Conservation (phyloP, 2,888 invertebrate genomes). For the Pandemis heparana region DNA sequence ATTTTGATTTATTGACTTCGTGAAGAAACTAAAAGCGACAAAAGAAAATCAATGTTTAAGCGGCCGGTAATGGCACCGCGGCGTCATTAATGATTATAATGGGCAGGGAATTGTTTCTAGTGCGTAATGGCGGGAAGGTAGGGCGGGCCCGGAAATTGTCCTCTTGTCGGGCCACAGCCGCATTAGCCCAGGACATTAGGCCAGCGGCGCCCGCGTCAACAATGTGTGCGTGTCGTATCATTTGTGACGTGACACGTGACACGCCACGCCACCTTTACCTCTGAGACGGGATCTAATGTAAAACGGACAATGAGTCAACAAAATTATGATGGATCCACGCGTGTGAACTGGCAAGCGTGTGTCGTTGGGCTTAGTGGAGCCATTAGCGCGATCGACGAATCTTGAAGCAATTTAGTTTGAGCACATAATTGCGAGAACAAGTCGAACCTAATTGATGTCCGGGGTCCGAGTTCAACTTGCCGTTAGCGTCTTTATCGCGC, state of each 20-base stretch:
- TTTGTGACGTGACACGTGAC: conserved; percentile 71
- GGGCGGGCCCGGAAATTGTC: conserved; percentile 82
- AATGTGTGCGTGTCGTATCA: conserved; percentile 70
- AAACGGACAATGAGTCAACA: conserved; percentile 62
- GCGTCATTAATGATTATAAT: conserved; percentile 78
- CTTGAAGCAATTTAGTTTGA: conserved; percentile 81
- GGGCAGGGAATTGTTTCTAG: conserved; percentile 78
- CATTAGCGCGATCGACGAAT: conserved; percentile 79
- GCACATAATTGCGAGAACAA: conserved; percentile 83
- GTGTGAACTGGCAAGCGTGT: conserved; percentile 68
- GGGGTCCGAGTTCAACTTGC: conserved; percentile 74
- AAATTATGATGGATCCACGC: conserved; percentile 54
- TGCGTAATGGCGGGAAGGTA: conserved; percentile 75
- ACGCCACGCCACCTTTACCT: conserved; percentile 53
- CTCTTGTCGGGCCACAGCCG: conserved; percentile 75
- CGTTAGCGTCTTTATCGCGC: conserved; percentile 62
- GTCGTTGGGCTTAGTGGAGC: conserved; percentile 70
- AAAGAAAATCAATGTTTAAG: conserved; percentile 62
- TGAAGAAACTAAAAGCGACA: conserved; percentile 45
- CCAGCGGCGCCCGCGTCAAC: conserved; percentile 56
- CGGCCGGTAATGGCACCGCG: conserved; percentile 60
- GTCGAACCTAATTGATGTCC: conserved; percentile 81
- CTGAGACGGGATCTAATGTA: conserved; percentile 51
- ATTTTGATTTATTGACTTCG: conserved; percentile 51
- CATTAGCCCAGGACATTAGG: conserved; percentile 81